Evolutionary conservation across 1,140 invertebrate species (phyloP).

Genomic region (Hormaphis cornu): DNA sequence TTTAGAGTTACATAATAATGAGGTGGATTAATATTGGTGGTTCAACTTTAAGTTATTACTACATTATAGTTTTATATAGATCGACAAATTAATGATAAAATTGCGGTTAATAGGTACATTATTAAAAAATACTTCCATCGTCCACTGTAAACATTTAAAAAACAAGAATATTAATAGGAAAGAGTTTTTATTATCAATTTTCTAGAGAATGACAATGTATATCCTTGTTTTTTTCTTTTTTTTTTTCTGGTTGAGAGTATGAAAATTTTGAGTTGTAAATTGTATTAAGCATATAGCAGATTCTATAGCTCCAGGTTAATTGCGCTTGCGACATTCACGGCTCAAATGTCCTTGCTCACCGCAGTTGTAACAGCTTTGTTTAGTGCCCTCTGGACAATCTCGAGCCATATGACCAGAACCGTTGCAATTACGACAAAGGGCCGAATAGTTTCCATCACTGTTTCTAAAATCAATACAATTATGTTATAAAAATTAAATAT

Average conservation of each 20-base stretch:
- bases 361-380: constrained; percentile 34
- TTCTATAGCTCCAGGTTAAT: not conserved
- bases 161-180: not conserved
- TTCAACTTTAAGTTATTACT: not conserved
- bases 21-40: not conserved
- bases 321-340: constrained; percentile 31
- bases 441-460: constrained; percentile 10
- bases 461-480: constrained; percentile 8
- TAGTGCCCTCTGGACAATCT: constrained; percentile 32
- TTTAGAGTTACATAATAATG: too few species aligned
- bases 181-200: constrained; percentile 12
- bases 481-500: too few species aligned
- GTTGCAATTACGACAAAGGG: constrained; percentile 31
- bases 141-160: not conserved
- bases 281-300: not conserved
- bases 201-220: not conserved
- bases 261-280: constrained; percentile 7
- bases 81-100: not conserved
- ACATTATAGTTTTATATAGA: not conserved
- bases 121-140: not conserved
- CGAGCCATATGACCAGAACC: constrained; percentile 34
- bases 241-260: constrained; percentile 9
- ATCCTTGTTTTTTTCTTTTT: constrained; percentile 13
- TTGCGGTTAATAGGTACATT: not conserved
- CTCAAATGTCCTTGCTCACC: constrained; percentile 32